phyloP scores from a whole-genome alignment of 2,797 vertebrate genomes.

The Threskiornis aethiopicus region DNA sequence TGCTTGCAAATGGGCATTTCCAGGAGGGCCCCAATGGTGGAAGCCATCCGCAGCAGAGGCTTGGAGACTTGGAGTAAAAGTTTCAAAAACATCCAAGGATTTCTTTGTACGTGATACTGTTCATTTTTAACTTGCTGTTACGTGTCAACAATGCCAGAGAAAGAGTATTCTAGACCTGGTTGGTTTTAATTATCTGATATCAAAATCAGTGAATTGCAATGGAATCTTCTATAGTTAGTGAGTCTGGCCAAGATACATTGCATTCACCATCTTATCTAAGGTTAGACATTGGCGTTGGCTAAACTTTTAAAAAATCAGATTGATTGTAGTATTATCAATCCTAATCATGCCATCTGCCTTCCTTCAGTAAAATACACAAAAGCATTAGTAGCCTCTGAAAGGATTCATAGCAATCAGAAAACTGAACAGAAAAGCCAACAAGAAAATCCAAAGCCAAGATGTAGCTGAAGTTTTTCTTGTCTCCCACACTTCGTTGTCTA shows the following conservation, averaged over 20 bases:
- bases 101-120: neutral
- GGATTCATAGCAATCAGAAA: neutral
- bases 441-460: neutral
- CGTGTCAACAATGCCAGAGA: neutral
- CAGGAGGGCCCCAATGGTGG: neutral
- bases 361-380: neutral
- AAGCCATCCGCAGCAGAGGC: neutral
- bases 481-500: neutral
- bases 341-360: neutral
- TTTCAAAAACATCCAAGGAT: neutral
- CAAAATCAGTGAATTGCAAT: neutral
- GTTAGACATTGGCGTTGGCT: neutral
- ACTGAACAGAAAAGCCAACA: neutral
- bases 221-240: neutral
- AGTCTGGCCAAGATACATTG: neutral
- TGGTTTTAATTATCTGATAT: neutral
- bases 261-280: neutral
- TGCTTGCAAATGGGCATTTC: neutral
- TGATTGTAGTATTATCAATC: neutral
- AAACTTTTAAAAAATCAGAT: neutral
- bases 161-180: neutral
- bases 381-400: neutral
- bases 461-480: neutral
- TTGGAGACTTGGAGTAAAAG: neutral
- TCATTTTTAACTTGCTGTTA: neutral